Evolutionary conservation across 92 coral and sea anemone species (phyloP).

Genomic region (Diadumene lineata): DNA sequence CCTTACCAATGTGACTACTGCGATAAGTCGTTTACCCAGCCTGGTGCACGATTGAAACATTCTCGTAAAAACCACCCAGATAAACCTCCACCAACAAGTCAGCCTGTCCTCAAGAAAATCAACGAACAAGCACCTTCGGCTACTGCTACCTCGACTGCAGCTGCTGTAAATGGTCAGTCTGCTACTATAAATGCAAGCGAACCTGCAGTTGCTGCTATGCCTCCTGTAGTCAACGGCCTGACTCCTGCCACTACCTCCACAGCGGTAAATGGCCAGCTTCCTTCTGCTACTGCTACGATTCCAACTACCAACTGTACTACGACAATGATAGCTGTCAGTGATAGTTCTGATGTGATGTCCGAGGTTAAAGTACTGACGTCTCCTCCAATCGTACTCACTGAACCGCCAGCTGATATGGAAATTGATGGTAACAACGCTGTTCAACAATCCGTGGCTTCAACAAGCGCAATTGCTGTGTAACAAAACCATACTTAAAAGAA

Average conservation of each 20-base stretch:
- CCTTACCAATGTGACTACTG: slow-evolving; percentile 93
- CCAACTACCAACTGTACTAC: background rate
- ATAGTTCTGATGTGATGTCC: background rate
- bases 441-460: background rate
- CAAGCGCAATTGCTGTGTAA: background rate
- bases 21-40: slow-evolving; percentile 95
- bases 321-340: background rate
- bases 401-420: slow-evolving; percentile 9
- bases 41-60: slow-evolving; percentile 94
- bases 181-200: too few species aligned
- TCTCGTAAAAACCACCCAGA: slow-evolving; percentile 88
- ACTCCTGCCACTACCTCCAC: background rate
- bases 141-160: background rate
- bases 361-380: background rate
- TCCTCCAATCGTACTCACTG: slow-evolving; percentile 2
- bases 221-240: background rate
- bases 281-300: background rate
- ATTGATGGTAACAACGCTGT: background rate
- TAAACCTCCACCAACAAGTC: slow-evolving; percentile 72
- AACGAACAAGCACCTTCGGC: background rate
- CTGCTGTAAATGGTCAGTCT: background rate
- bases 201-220: background rate
- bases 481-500: too few species aligned
- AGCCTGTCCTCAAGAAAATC: background rate
- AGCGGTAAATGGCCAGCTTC: background rate